Evolutionary conservation across 1,140 invertebrate genomes (phyloP).

Genomic region (Leptopilina clavipes): DNA sequence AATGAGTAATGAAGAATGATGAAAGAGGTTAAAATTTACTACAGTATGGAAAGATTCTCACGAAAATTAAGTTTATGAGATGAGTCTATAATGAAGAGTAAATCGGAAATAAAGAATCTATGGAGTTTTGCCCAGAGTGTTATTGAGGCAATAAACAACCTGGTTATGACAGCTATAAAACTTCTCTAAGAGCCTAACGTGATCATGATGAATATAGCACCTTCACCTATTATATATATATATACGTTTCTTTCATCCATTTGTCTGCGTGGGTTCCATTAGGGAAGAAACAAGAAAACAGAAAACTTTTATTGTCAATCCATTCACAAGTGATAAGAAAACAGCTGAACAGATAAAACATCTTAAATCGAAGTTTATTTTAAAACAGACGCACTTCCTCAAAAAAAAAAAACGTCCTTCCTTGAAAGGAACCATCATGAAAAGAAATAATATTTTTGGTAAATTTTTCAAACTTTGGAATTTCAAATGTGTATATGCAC

Average conservation of each 20-base stretch:
- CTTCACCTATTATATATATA: slow-evolving; percentile 42
- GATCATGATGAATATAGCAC: slow-evolving; percentile 63
- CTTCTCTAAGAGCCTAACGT: slow-evolving; percentile 67
- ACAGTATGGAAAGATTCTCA: background rate
- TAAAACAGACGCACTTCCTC: background rate
- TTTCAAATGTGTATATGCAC: background rate
- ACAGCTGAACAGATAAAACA: background rate
- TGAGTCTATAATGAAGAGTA: slow-evolving; percentile 14
- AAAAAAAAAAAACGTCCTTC: background rate
- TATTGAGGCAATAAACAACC: slow-evolving; percentile 43
- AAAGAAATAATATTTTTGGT: background rate
- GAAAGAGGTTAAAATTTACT: no score
- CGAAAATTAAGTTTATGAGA: slow-evolving; percentile 29
- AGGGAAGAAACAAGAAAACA: slow-evolving; percentile 12
- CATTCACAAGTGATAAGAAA: slow-evolving; percentile 8
- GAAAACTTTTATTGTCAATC: background rate
- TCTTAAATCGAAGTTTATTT: background rate
- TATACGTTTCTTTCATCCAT: slow-evolving; percentile 40
- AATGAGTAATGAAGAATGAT: no score
- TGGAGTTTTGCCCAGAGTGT: slow-evolving; percentile 7
- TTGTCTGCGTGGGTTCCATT: slow-evolving; percentile 16
- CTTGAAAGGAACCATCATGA: background rate
- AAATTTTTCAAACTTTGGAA: slow-evolving; percentile 19
- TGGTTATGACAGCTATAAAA: slow-evolving; percentile 66
- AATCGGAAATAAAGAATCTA: background rate